Evolutionary conservation across 1,140 invertebrate species (phyloP).

Genomic region (Sminthurides bifidus): DNA sequence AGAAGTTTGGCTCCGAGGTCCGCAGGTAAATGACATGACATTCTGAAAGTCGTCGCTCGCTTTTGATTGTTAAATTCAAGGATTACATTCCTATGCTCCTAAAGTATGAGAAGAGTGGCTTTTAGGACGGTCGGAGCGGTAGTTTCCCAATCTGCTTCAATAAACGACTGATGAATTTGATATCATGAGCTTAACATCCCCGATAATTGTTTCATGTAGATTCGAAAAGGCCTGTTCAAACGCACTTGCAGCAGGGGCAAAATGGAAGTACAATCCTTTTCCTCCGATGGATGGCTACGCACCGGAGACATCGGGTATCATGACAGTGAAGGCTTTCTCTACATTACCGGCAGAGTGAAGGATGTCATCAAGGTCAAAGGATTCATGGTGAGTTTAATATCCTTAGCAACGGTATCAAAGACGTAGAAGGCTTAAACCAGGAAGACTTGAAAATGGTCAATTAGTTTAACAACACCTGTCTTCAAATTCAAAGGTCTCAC

Average conservation of each 20-base stretch:
- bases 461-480: neutral
- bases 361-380: slow-evolving; percentile 86
- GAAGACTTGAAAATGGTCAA: no score
- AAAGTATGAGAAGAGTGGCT: slow-evolving; percentile 43
- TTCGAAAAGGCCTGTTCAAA: no score
- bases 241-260: no score
- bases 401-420: neutral
- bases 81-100: slow-evolving; percentile 27
- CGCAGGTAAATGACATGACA: slow-evolving; percentile 7
- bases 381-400: slow-evolving; percentile 52
- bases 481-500: slow-evolving; percentile 54
- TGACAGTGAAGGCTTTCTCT: slow-evolving; percentile 49
- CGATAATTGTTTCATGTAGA: no score
- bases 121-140: slow-evolving; percentile 55
- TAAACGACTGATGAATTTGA: no score
- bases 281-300: slow-evolving; percentile 39
- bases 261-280: no score
- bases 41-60: neutral
- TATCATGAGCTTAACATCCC: no score
- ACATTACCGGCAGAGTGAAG: slow-evolving; percentile 69
- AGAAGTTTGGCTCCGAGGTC: slow-evolving; percentile 35
- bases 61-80: neutral
- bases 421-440: no score
- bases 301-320: slow-evolving; percentile 50
- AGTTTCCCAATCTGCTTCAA: no score